Evolutionary conservation across 1,140 invertebrate species (phyloP), one percentile per base, ranked within the genome.

Genomic region (Drosophila auraria): DNA sequence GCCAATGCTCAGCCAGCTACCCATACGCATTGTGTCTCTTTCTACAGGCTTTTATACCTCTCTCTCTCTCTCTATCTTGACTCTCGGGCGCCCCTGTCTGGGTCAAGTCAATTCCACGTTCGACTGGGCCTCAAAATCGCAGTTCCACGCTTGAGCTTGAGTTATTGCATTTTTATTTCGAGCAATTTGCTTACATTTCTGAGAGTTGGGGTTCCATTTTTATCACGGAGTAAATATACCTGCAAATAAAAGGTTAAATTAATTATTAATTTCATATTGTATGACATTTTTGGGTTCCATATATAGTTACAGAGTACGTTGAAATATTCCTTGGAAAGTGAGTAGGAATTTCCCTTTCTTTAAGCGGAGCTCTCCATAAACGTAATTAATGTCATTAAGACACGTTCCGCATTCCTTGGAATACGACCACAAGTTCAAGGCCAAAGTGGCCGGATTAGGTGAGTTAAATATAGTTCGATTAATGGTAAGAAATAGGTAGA

Each of bases 381-480:
- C 7, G 27, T 47, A 62, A 38, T 42, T 44, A 73, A 59, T 72
- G 60, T 49, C 44, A 80, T 73, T 74, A 65, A 36, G 61, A 63
- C 81, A 70, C 64, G 81, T 70, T 75, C 30, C 33, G 58, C 62
- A 65, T 59, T 59, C 51, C 70, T 33, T 5, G 0, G 25, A 83
- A 74, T 60, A 59, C 14, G 17, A 45, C 5, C 42, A 8, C 56
- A 66, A 69, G 82, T 86, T 84, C 82, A 84, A 84, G 82, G 82
- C 56, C 59, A 62, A 7, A 42, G 25, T 20, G 9, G n/a, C n/a
- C 33, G 15, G 20, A 49, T 74, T 74, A 49, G 23, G 6, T 30
- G 9, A 30, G 51, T 38, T 53, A 54, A 66, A 44, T 40, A 47
- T 68, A 47, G n/a, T 5, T 56, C 2, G n/a, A 7, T n/a, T 45